These are phyloP conservation scores for Ispidina picta DNA, from an alignment of 2,797 vertebrate genomes.

Conservation along the genomic window DNA sequence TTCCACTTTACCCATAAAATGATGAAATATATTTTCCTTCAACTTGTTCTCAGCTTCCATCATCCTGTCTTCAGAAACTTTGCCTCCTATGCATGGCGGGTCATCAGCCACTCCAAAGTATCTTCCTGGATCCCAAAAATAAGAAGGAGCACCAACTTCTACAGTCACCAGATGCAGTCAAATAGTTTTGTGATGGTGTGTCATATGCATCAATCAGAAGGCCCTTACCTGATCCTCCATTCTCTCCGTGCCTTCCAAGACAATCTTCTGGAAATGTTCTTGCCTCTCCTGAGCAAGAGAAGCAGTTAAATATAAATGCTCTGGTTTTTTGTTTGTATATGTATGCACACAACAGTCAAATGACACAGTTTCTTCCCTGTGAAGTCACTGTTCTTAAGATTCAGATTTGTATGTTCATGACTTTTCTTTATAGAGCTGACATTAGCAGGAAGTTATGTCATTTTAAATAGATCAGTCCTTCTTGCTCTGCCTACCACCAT, in stretches of 20 bases:
- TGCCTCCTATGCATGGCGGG: not conserved
- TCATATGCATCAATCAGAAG: not conserved
- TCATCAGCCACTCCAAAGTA: not conserved
- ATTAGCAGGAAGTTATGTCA: not conserved
- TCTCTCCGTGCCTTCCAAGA: conserved; percentile 79
- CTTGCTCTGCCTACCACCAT: not conserved
- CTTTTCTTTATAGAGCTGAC: not conserved
- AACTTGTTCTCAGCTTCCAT: not conserved
- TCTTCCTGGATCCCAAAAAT: conserved; percentile 4
- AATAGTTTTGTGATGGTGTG: not conserved
- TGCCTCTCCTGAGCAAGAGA: conserved; percentile 79
- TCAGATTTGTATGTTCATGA: not conserved
- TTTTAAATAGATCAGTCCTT: not conserved
- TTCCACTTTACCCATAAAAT: conserved; percentile 30
- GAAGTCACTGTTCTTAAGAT: not conserved
- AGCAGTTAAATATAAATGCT: conserved; percentile 4
- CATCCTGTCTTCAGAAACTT: not conserved
- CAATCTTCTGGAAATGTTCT: conserved; percentile 80
- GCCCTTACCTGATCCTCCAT: conserved; percentile 81
- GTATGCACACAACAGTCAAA: conserved; percentile 20
- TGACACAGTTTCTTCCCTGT: not conserved
- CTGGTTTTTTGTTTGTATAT: not conserved
- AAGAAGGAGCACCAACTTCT: not conserved
- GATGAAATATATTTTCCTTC: not conserved
- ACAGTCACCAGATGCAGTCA: not conserved